Percentiles rank a stretch among this genome's conserved stretches.
Evolutionary conservation across 2,888 invertebrate species (phyloP).

Genomic region (Chrysotoxum bicinctum): DNA sequence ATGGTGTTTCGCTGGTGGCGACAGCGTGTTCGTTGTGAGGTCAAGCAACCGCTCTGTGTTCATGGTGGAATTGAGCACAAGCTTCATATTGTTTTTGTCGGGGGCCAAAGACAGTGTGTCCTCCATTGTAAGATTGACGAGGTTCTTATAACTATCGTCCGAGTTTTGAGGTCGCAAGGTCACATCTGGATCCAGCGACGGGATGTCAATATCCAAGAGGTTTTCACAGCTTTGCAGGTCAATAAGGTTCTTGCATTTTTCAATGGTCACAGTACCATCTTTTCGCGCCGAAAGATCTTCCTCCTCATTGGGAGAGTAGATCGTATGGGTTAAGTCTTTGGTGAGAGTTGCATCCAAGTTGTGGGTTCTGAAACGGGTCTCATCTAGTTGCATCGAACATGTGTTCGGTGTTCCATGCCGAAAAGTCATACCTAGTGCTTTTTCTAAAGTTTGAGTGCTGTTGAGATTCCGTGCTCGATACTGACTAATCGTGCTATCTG

Average conservation of each 20-base stretch:
- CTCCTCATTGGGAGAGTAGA: constrained; percentile 30
- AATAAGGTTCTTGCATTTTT: constrained; percentile 58
- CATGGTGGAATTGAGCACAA: constrained; percentile 79
- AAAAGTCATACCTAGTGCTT: constrained; percentile 34
- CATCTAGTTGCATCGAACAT: constrained; percentile 46
- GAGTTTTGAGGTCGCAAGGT: constrained; percentile 42
- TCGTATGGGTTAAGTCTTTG: constrained; percentile 21
- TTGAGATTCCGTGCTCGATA: constrained; percentile 53
- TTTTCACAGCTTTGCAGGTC: constrained; percentile 69
- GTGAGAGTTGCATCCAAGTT: constrained; percentile 38
- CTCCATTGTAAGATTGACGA: constrained; percentile 72
- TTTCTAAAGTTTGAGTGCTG: constrained; percentile 45
- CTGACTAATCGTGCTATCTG: constrained; percentile 21
- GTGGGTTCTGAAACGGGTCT: constrained; percentile 51
- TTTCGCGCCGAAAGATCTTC: background rate
- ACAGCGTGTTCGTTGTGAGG: constrained; percentile 74
- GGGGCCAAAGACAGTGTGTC: constrained; percentile 76
- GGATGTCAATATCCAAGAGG: constrained; percentile 62
- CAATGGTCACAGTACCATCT: constrained; percentile 26
- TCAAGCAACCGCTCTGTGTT: constrained; percentile 79
- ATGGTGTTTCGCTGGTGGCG: constrained; percentile 77
- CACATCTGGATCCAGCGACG: constrained; percentile 32
- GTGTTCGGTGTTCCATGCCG: constrained; percentile 23
- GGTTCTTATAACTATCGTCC: constrained; percentile 34
- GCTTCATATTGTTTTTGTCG: constrained; percentile 78